phyloP scores from a whole-genome alignment of 2,113 vertebrate species.

The Calonectris borealis region DNA sequence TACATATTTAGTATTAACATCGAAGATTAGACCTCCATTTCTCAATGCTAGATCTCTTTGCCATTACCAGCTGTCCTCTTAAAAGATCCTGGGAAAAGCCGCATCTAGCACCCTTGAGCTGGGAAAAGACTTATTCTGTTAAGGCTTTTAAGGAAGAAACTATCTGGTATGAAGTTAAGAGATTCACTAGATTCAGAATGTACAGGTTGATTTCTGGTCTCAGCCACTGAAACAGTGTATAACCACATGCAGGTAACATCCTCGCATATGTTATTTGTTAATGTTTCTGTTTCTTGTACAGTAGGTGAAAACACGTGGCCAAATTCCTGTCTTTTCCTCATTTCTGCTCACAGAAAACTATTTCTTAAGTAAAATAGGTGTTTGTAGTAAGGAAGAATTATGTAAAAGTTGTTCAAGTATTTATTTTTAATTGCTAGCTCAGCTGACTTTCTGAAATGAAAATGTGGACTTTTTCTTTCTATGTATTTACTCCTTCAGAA shows the following conservation, averaged over 20 bases:
- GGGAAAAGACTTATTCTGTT: background rate
- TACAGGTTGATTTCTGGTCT: background rate
- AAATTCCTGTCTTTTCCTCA: background rate
- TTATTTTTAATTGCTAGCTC: background rate
- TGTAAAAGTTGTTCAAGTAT: background rate
- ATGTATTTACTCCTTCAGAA: background rate
- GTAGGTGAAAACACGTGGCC: background rate
- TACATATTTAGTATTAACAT: background rate
- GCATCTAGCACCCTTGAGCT: background rate
- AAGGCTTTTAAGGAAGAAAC: background rate
- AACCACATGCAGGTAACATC: rapidly evolving
- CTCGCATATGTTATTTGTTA: background rate
- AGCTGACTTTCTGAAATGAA: background rate
- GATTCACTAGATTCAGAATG: background rate
- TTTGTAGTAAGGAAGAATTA: background rate
- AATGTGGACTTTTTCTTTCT: background rate
- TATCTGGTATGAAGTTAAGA: background rate
- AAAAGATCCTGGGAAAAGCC: background rate
- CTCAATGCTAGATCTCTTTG: background rate
- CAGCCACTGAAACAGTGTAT: background rate
- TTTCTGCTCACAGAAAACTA: background rate
- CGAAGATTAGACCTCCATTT: background rate
- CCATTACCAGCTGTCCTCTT: background rate
- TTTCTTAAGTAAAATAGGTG: background rate
- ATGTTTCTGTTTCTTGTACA: background rate